Evolutionary conservation across 2,113 vertebrate species (phyloP).

Genomic region (Callipepla californica): DNA sequence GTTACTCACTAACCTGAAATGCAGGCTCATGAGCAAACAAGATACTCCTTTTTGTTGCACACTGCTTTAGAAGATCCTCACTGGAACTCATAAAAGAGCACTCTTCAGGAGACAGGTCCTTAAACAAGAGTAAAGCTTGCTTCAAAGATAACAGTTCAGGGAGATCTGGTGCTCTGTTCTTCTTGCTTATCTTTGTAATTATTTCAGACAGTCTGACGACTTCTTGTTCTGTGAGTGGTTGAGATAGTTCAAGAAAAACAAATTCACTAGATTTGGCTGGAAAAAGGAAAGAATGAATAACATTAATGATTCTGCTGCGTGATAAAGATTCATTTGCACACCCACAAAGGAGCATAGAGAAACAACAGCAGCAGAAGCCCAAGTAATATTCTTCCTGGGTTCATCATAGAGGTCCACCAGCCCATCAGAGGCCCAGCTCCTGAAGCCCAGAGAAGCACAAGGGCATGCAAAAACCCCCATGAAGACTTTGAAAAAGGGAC

Average conservation of each 20-base stretch:
- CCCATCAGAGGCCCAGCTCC: background rate
- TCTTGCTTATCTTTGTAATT: constrained; percentile 74
- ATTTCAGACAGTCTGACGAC: constrained; percentile 71
- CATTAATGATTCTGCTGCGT: background rate
- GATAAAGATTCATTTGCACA: background rate
- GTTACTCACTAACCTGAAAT: constrained; percentile 69
- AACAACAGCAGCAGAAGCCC: background rate
- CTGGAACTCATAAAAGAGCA: constrained; percentile 74
- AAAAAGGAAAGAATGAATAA: constrained; percentile 15
- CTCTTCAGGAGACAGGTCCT: constrained; percentile 74
- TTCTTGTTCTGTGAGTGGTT: constrained; percentile 68
- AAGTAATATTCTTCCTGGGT: background rate
- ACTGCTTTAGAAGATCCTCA: constrained; percentile 52
- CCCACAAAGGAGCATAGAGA: background rate
- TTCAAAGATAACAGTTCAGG: constrained; percentile 72
- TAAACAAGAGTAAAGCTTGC: constrained; percentile 73
- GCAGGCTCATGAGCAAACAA: constrained; percentile 35
- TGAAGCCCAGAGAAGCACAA: background rate
- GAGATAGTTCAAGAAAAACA: constrained; percentile 79
- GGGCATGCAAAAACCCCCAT: background rate
- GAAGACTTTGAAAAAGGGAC: background rate
- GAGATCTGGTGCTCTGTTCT: constrained; percentile 73
- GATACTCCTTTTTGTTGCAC: background rate
- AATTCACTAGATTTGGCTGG: constrained; percentile 78
- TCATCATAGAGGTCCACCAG: background rate